A percentile compares a stretch with the other conserved stretches of the same genome.
Conservation (phyloP, 2,113 vertebrate species). For the Chaetura pelagica region DNA sequence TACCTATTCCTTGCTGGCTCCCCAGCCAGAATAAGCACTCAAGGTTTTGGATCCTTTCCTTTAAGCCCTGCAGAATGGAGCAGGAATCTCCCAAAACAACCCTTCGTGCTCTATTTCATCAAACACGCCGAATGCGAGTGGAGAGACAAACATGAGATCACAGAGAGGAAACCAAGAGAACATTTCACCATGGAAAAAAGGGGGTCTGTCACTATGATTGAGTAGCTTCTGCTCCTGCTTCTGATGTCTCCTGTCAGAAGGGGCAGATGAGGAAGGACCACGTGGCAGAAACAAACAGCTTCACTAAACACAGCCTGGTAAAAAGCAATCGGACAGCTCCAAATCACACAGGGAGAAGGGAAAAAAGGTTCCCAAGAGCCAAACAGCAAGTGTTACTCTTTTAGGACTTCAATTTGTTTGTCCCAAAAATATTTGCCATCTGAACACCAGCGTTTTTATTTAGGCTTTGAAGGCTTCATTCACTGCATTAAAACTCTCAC, state of each 20-base stretch:
- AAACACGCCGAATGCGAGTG: fast-evolving
- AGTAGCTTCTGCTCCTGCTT: background rate
- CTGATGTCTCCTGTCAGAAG: slow-evolving; percentile 32
- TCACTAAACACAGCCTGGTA: background rate
- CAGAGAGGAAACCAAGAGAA: background rate
- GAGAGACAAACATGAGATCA: background rate
- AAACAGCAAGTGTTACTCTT: background rate
- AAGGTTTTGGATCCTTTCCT: background rate
- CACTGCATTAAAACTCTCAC: background rate
- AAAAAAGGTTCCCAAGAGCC: background rate
- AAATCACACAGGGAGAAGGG: fast-evolving
- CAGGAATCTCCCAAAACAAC: background rate
- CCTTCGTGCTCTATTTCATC: background rate
- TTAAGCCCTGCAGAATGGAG: background rate
- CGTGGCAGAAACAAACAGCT: background rate
- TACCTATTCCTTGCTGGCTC: background rate
- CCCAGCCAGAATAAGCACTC: background rate
- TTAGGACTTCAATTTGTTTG: background rate
- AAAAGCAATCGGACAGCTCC: background rate
- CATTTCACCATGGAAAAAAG: background rate
- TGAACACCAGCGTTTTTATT: background rate
- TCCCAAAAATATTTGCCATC: background rate
- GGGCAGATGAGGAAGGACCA: background rate
- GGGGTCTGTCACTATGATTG: slow-evolving; percentile 4
- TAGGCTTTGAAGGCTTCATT: background rate